These are phyloP conservation scores for Petrolisthes cinctipes DNA, from an alignment of 2,888 invertebrate species.

Conservation along the genomic window DNA sequence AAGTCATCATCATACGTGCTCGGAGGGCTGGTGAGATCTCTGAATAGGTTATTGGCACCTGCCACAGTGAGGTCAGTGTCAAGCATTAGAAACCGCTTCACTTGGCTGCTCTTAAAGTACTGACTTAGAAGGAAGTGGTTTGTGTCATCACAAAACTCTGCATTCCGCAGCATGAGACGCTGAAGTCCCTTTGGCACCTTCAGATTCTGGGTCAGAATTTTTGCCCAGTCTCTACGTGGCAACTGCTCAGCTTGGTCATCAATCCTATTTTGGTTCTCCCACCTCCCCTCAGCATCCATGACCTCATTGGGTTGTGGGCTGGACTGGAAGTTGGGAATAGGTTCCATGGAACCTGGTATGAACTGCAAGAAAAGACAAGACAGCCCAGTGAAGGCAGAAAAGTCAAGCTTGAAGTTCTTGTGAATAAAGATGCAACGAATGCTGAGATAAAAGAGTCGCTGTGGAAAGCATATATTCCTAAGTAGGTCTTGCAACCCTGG, in stretches of 20 bases:
- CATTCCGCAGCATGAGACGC: conserved; percentile 2
- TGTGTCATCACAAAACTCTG: not conserved
- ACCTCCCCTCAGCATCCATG: not conserved
- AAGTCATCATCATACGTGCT: not conserved
- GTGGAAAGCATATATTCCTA: not conserved
- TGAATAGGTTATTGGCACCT: not conserved
- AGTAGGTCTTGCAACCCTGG: conserved; percentile 18
- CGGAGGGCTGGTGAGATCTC: too few species aligned
- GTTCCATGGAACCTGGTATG: not conserved
- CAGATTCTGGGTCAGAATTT: not conserved
- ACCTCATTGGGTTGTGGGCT: too few species aligned
- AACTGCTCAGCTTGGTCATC: not conserved
- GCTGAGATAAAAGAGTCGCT: conserved; percentile 11
- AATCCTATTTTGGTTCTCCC: not conserved
- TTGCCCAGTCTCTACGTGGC: not conserved
- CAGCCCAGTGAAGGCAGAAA: conserved; percentile 23
- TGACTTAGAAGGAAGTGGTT: not conserved
- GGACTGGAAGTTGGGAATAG: not conserved
- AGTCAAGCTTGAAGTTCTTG: conserved; percentile 31
- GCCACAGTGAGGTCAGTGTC: not conserved
- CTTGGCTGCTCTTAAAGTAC: not conserved
- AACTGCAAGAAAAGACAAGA: not conserved
- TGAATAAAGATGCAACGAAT: conserved; percentile 30
- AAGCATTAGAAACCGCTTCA: not conserved
- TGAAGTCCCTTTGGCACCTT: not conserved